Percentiles rank a stretch among this genome's conserved stretches.
Conservation (phyloP, 2,797 vertebrate species). For the Premnoplex brunnescens region DNA sequence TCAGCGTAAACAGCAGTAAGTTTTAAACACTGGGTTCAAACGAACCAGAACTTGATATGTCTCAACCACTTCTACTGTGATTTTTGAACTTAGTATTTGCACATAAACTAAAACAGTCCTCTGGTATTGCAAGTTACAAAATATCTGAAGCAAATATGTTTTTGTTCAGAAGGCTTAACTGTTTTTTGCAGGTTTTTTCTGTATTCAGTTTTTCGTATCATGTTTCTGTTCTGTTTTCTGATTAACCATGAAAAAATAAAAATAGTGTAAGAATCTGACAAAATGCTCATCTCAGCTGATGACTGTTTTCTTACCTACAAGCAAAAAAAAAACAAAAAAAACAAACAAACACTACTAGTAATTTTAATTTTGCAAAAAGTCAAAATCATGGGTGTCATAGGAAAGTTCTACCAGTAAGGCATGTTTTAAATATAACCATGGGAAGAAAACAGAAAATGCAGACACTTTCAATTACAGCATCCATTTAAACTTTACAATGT, state of each 20-base stretch:
- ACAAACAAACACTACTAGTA: background rate
- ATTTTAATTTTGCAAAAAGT: background rate
- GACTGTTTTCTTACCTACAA: conserved; percentile 26
- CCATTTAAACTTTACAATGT: conserved; percentile 9
- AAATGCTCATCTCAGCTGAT: background rate
- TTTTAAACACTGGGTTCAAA: background rate
- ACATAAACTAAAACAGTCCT: background rate
- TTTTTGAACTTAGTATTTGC: background rate
- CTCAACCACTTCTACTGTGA: background rate
- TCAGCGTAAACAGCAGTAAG: background rate
- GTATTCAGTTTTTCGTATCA: background rate
- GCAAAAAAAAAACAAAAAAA: too few species aligned
- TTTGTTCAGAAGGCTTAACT: background rate
- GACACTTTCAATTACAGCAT: conserved; percentile 27
- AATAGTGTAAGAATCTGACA: background rate
- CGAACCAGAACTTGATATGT: background rate
- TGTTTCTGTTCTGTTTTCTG: conserved; percentile 15
- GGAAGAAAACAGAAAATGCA: background rate
- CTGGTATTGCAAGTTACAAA: background rate
- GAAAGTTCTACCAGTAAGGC: background rate
- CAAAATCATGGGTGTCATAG: background rate
- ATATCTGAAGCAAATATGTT: background rate
- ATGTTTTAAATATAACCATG: conserved; percentile 26
- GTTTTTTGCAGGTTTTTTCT: background rate
- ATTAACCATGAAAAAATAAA: background rate